A percentile compares a stretch with the other conserved stretches of the same genome.
phyloP scores from a whole-genome alignment of 2,888 invertebrate species.

The Anagyrus pseudococci region DNA sequence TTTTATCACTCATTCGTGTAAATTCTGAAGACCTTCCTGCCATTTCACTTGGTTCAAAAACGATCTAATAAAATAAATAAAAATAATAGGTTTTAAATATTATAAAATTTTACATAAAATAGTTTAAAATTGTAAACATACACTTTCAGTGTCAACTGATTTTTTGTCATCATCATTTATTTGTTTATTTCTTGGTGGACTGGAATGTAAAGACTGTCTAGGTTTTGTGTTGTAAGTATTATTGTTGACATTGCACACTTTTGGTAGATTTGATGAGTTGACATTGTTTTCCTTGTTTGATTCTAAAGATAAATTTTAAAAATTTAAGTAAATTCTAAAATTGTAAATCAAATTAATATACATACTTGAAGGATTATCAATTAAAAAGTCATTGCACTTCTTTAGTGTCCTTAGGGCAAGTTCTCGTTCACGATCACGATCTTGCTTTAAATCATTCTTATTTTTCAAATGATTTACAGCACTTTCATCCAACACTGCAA shows the following conservation, averaged over 20 bases:
- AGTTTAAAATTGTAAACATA: slow-evolving; percentile 37
- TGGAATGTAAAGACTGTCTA: no score
- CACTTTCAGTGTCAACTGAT: slow-evolving; percentile 38
- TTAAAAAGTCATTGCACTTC: slow-evolving; percentile 38
- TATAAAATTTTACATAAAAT: background rate
- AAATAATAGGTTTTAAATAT: background rate
- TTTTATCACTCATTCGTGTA: slow-evolving; percentile 38
- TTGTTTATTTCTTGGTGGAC: background rate
- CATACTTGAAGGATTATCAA: slow-evolving; percentile 12
- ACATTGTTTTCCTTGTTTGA: slow-evolving; percentile 52
- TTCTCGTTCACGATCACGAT: slow-evolving; percentile 45
- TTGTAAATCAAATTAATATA: background rate
- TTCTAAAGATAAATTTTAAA: slow-evolving; percentile 13
- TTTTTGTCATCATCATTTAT: slow-evolving; percentile 28
- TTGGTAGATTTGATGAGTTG: slow-evolving; percentile 42
- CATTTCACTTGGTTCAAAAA: slow-evolving; percentile 56
- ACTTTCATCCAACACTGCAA: slow-evolving; percentile 47
- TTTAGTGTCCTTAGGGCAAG: slow-evolving; percentile 52
- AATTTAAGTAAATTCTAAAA: background rate
- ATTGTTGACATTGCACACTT: slow-evolving; percentile 3
- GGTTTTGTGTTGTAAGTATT: slow-evolving; percentile 10
- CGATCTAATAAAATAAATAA: slow-evolving; percentile 44
- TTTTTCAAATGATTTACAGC: slow-evolving; percentile 36
- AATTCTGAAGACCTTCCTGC: slow-evolving; percentile 54
- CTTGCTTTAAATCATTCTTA: slow-evolving; percentile 16